Evolutionary conservation across 2,797 vertebrate species (phyloP).

Genomic region (Thamnophis elegans): DNA sequence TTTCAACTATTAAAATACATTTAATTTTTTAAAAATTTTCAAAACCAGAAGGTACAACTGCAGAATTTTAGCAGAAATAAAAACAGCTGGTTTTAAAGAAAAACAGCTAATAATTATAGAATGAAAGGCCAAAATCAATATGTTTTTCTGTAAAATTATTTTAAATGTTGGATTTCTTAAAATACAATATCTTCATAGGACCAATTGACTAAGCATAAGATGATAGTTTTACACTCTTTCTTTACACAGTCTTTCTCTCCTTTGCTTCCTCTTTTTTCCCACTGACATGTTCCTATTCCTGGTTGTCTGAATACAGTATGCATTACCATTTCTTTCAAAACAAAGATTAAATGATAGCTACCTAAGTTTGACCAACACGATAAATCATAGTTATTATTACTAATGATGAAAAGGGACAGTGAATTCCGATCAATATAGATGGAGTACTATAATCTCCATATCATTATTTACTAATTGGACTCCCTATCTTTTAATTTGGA

Average conservation of each 20-base stretch:
- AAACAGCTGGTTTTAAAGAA: background rate
- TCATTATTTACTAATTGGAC: background rate
- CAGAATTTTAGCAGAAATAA: background rate
- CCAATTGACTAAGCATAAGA: background rate
- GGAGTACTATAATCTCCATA: background rate
- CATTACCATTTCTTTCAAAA: background rate
- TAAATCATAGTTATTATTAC: background rate
- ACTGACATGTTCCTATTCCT: background rate
- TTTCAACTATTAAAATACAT: slow-evolving; percentile 51
- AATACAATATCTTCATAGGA: background rate
- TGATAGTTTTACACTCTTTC: background rate
- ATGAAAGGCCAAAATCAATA: background rate
- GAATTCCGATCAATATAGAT: background rate
- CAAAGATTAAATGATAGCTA: background rate
- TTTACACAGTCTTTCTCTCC: background rate
- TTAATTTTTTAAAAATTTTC: slow-evolving; percentile 11
- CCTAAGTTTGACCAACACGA: background rate
- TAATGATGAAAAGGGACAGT: background rate
- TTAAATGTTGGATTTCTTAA: background rate
- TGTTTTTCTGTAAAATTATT: background rate
- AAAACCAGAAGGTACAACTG: background rate
- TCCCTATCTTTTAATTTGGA: background rate
- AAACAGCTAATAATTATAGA: background rate
- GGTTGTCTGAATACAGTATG: background rate
- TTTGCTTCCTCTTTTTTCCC: background rate